Conservation (phyloP, 2,888 invertebrate genomes). For the Aphodius granarius region DNA sequence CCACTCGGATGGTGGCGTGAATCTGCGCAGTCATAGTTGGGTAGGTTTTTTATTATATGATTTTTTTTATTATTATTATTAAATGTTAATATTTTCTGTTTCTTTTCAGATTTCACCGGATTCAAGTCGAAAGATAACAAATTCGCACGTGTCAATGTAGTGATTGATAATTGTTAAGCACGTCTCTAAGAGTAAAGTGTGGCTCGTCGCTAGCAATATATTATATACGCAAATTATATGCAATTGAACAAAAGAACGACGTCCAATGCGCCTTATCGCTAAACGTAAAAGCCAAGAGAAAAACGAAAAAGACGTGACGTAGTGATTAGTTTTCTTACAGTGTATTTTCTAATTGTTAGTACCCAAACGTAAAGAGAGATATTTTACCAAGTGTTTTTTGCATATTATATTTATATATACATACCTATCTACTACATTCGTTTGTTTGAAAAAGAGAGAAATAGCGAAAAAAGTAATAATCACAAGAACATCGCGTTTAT, state of each 20-base stretch:
- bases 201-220: background rate
- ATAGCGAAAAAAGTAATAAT: background rate
- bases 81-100: conserved; percentile 27
- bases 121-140: conserved; percentile 44
- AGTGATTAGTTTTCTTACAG: background rate
- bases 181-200: background rate
- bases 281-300: background rate
- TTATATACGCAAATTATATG: background rate
- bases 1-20: conserved; percentile 44
- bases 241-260: background rate
- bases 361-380: background rate
- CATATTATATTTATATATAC: background rate
- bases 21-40: conserved; percentile 33
- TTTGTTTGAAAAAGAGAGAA: background rate
- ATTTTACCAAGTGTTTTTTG: background rate
- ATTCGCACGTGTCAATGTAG: conserved; percentile 47
- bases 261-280: background rate
- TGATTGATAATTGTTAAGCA: background rate
- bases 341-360: background rate
- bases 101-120: conserved; percentile 48
- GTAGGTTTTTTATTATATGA: conserved; percentile 20
- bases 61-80: conserved; percentile 6
- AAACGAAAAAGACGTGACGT: background rate
- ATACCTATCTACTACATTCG: background rate
- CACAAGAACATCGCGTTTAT: background rate